phyloP scores from a whole-genome alignment of 2,113 vertebrate genomes.

The Oryzias javanicus region DNA sequence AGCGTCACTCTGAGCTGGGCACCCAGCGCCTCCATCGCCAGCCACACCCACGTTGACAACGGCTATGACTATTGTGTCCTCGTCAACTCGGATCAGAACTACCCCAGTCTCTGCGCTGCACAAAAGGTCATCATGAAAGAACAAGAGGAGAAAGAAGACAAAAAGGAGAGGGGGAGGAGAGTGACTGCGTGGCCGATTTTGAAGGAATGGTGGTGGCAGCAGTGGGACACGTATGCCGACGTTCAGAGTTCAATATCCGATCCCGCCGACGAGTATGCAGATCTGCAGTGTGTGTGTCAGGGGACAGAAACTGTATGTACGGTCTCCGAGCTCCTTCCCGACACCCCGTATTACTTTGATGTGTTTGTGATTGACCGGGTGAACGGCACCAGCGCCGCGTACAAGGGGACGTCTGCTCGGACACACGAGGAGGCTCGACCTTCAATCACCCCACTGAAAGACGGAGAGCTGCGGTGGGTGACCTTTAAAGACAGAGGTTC shows the following conservation, averaged over 20 bases:
- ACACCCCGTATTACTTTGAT: constrained; percentile 86
- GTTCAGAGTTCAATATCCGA: constrained; percentile 28
- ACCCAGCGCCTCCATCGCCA: constrained; percentile 77
- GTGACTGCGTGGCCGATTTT: constrained; percentile 63
- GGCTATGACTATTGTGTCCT: constrained; percentile 85
- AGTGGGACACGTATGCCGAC: constrained; percentile 61
- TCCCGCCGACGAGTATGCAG: constrained; percentile 38
- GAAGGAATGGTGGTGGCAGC: constrained; percentile 77
- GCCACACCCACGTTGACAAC: constrained; percentile 53
- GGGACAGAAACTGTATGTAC: constrained; percentile 84
- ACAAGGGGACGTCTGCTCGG: constrained; percentile 79
- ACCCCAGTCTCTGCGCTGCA: constrained; percentile 83
- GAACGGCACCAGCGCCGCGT: constrained; percentile 80
- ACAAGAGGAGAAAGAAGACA: constrained; percentile 39
- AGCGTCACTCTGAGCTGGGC: constrained; percentile 86
- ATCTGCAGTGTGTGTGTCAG: constrained; percentile 78
- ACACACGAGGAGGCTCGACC: constrained; percentile 82
- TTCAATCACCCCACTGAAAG: constrained; percentile 73
- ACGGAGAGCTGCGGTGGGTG: constrained; percentile 82
- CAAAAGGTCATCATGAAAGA: constrained; percentile 55
- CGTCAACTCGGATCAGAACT: constrained; percentile 83
- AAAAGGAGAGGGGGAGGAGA: constrained; percentile 47
- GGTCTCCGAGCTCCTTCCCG: constrained; percentile 80
- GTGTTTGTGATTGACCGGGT: constrained; percentile 82
- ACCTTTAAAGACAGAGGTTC: constrained; percentile 66